Conservation (phyloP, 2,113 vertebrate genomes). For the Rostratula benghalensis region DNA sequence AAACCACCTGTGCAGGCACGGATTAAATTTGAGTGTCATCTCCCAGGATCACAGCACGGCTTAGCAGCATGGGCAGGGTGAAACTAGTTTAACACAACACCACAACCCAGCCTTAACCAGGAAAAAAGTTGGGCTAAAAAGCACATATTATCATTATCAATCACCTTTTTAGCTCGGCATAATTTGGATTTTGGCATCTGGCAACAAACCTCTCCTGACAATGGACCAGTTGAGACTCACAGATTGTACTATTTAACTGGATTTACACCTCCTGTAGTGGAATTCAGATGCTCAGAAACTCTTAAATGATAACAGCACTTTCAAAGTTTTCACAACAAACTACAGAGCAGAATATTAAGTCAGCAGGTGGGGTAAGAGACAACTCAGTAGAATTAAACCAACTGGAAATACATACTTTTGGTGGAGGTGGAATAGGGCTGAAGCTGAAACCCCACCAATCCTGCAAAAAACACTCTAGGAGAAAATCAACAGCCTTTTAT, state of each 20-base stretch:
- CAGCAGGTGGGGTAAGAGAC: not conserved
- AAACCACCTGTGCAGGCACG: accelerated
- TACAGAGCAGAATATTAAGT: not conserved
- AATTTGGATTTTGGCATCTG: not conserved
- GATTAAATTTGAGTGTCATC: not conserved
- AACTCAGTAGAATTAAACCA: not conserved
- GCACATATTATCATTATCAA: not conserved
- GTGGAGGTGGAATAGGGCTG: not conserved
- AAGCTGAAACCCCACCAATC: not conserved
- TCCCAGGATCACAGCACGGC: not conserved
- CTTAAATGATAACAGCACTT: not conserved
- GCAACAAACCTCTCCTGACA: not conserved
- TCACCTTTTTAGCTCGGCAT: not conserved
- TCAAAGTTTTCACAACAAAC: not conserved
- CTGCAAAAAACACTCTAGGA: not conserved
- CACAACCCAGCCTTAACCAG: not conserved
- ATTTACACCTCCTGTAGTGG: not conserved
- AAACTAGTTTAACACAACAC: not conserved
- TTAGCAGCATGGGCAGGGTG: not conserved
- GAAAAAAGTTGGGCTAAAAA: not conserved
- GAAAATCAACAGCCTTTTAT: not conserved
- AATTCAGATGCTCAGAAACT: not conserved
- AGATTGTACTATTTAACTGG: not conserved
- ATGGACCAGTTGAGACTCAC: not conserved
- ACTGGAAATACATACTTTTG: not conserved